Evolutionary conservation across 2,113 vertebrate species (phyloP).

Genomic region (Oncorhynchus kisutch): DNA sequence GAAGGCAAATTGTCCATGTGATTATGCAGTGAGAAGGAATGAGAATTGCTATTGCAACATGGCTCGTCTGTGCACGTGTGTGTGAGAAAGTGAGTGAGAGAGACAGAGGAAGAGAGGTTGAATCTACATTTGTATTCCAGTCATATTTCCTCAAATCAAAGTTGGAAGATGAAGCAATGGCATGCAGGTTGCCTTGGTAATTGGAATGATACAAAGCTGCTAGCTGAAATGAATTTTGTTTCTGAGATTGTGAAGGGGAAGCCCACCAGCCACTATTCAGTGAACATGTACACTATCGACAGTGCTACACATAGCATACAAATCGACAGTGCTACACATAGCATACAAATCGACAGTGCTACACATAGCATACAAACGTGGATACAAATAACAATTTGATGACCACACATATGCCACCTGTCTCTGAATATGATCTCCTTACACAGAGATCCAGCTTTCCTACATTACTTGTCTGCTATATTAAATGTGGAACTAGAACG

Average conservation of each 20-base stretch:
- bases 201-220: conserved; percentile 19
- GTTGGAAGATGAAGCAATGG: conserved; percentile 39
- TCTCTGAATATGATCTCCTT: background rate
- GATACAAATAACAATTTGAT: background rate
- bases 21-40: background rate
- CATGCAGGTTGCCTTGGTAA: conserved; percentile 37
- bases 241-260: background rate
- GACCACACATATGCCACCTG: too few relatives aligned
- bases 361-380: background rate
- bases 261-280: conserved; percentile 7
- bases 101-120: background rate
- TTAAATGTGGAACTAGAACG: background rate
- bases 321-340: too few relatives aligned
- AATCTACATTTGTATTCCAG: conserved; percentile 24
- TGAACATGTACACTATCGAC: background rate
- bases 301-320: background rate
- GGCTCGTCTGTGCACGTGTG: background rate
- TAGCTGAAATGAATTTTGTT: conserved; percentile 10
- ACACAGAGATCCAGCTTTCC: background rate
- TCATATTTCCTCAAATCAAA: conserved; percentile 38
- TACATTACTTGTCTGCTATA: background rate
- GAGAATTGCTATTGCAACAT: background rate
- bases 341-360: background rate
- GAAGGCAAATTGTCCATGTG: background rate
- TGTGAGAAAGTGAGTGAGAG: background rate